phyloP scores from a whole-genome alignment of 2,888 invertebrate species.

The Eristalis tenax region DNA sequence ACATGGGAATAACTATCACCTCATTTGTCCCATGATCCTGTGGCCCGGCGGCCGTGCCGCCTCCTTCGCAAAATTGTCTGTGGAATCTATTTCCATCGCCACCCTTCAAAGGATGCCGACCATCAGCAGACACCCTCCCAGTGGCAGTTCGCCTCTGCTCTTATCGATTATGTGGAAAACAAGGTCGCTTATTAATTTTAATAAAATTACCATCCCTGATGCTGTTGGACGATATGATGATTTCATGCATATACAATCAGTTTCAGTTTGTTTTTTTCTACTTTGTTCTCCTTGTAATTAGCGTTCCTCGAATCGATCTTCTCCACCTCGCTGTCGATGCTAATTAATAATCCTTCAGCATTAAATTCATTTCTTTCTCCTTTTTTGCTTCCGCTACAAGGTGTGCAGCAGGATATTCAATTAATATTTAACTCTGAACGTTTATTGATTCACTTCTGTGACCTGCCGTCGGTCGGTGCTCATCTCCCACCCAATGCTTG shows the following conservation, averaged over 20 bases:
- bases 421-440: constrained; percentile 25
- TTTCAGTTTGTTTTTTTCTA: background rate
- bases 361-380: background rate
- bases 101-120: constrained; percentile 6
- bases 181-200: constrained; percentile 68
- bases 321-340: background rate
- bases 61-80: constrained; percentile 7
- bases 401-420: constrained; percentile 28
- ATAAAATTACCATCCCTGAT: constrained; percentile 53
- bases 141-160: background rate
- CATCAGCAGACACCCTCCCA: background rate
- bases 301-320: constrained; percentile 4
- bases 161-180: constrained; percentile 61
- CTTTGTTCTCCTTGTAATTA: constrained; percentile 17
- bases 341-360: constrained; percentile 45
- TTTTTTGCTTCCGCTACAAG: background rate
- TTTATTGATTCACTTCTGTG: constrained; percentile 38
- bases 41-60: too few species aligned
- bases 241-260: background rate
- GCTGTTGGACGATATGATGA: background rate
- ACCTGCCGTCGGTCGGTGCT: background rate
- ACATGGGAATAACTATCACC: constrained; percentile 47
- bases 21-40: constrained; percentile 40
- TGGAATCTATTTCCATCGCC: constrained; percentile 32
- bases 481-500: background rate